Percentiles rank a stretch among this genome's conserved stretches.
These are phyloP conservation scores for Ommatoiulus sabulosus DNA, from an alignment of 2,888 invertebrate genomes.

Conservation along the genomic window DNA sequence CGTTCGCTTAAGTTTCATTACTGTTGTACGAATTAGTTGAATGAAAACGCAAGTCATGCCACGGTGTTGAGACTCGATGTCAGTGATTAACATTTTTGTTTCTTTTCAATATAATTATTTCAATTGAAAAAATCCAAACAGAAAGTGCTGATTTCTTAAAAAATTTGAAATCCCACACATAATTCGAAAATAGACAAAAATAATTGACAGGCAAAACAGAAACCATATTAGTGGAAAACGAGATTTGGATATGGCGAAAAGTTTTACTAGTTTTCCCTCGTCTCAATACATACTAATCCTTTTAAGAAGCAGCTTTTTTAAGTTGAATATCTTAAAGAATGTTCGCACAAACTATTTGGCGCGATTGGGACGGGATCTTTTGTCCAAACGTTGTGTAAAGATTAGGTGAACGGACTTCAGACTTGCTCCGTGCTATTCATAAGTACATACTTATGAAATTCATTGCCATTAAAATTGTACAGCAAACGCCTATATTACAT, in stretches of 20 bases:
- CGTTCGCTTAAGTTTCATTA: conserved; percentile 4
- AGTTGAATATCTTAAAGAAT: not conserved
- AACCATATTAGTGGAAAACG: not conserved
- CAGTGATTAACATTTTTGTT: conserved; percentile 9
- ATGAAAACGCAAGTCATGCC: not conserved
- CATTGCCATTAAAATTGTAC: not conserved
- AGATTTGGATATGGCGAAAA: not conserved
- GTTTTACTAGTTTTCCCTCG: not conserved
- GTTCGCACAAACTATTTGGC: not conserved
- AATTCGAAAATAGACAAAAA: not conserved
- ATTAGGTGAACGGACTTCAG: not conserved
- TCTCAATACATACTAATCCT: not conserved
- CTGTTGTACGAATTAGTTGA: not conserved
- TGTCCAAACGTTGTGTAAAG: not conserved
- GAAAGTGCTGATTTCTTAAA: not conserved
- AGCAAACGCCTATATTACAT: not conserved
- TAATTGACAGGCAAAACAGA: conserved; percentile 10
- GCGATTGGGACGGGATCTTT: not conserved
- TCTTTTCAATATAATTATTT: not conserved
- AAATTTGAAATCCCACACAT: not conserved
- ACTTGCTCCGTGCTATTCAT: not conserved
- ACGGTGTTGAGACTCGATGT: not conserved
- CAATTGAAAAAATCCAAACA: not conserved
- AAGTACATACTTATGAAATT: not conserved
- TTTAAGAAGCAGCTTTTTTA: not conserved